Percentiles rank a stretch among this genome's conserved stretches.
phyloP scores from a whole-genome alignment of 1,140 invertebrate genomes.

The Drosophila hydei region DNA sequence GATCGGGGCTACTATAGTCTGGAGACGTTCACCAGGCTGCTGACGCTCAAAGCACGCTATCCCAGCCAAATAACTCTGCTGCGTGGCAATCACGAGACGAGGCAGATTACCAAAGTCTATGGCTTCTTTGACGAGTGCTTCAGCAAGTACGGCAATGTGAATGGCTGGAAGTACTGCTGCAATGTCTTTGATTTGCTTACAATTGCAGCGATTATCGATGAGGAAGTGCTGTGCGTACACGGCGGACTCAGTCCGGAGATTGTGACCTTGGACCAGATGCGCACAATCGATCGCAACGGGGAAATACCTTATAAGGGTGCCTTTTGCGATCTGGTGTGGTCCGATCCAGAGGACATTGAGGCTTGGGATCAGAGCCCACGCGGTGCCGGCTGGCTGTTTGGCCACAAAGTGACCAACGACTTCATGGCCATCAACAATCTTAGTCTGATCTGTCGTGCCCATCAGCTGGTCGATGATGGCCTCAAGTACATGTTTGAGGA shows the following conservation, averaged over 20 bases:
- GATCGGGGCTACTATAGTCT: conserved; percentile 97
- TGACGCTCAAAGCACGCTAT: conserved; percentile 89
- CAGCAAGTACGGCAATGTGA: conserved; percentile 99
- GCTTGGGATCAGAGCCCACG: conserved; percentile 92
- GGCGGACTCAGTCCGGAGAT: conserved; percentile 97
- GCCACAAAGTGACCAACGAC: conserved; percentile 94
- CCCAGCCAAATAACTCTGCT: conserved; percentile 93
- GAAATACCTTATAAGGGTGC: conserved; percentile 99
- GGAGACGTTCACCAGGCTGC: conserved; percentile 95
- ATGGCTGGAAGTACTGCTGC: conserved; percentile 99
- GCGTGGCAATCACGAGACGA: conserved; percentile 98
- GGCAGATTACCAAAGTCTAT: conserved; percentile 99
- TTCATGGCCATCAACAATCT: conserved; percentile 97
- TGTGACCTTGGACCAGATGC: conserved; percentile 95
- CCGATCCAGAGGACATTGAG: conserved; percentile 97
- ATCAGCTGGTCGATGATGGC: conserved; percentile 99
- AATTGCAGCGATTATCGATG: conserved; percentile 98
- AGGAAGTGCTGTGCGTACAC: conserved; percentile 98
- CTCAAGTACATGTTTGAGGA: conserved; percentile 98
- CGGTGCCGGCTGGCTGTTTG: conserved; percentile 97
- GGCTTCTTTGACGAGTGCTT: conserved; percentile 99
- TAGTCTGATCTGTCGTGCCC: conserved; percentile 96
- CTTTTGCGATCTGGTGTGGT: conserved; percentile 98
- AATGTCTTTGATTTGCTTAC: conserved; percentile 98
- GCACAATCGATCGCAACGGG: conserved; percentile 97